Evolutionary conservation across 2,888 invertebrate genomes (phyloP), one percentile per base, ranked within the genome.

Genomic region (Cremastinae sp.): DNA sequence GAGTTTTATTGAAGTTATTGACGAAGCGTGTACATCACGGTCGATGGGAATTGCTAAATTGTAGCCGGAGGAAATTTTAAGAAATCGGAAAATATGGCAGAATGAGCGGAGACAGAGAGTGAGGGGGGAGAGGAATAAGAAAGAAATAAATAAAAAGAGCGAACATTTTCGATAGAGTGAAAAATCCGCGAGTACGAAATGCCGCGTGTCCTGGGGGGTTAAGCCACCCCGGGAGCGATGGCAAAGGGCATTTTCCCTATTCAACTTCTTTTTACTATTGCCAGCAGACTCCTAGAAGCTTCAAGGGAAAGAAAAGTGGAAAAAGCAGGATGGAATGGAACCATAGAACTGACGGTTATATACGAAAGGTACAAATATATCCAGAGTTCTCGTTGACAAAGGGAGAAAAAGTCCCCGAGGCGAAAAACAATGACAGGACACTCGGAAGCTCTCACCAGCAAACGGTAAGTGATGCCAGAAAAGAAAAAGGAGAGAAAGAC

Each of bases 141-240:
- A 16, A 20, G 34, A 22, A 14, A 41, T 43, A 22, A 43, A 53
- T 41, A 22, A 28, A 54, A 22, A 18, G 16, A 49, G 49, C 14
- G 49, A 18, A 18, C 10, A 49, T 49, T 16, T 49, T 18, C 49
- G 16, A 18, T 49, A 49, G 10, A 18, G 49, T 49, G 49, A 49
- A 49, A 49, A 53, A 61, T 70, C 47, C 47, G 38, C 43, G 43
- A 54, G 22, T 53, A n/a, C n/a, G 43, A 4, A 75, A 47, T 58
- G 34, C 56, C 51, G 58, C 68, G 45, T 64, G 59, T 69, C 68
- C 75, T 72, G 62, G 62, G 68, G 75, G 72, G 58, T 58, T 58
- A 36, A 69, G 64, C 68, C 53, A 59, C 72, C 76, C 36, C 59
- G 51, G 64, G 76, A 45, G 54, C 28, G 47, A 56, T 56, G 43